Evolutionary conservation across 23 tunicate species (phyloP).

Genomic region (Styela clava): DNA sequence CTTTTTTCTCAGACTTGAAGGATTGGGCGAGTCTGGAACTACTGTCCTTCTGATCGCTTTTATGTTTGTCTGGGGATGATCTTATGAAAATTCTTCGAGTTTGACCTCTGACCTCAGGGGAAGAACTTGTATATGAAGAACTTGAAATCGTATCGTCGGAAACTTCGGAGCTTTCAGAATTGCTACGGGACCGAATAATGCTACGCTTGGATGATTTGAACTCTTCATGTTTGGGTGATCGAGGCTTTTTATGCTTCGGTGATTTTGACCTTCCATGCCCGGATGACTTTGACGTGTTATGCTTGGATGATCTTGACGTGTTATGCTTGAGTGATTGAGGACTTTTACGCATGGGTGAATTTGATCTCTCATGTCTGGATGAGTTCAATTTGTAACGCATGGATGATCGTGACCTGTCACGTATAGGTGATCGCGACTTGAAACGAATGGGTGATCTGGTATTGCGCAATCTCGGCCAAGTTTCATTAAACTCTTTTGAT

Average conservation of each 20-base stretch:
- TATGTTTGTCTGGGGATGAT: too few relatives aligned
- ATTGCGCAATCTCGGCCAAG: not conserved
- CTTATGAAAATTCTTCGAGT: not conserved
- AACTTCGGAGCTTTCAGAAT: not conserved
- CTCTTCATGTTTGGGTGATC: not conserved
- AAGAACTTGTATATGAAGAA: not conserved
- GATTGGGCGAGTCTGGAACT: too few relatives aligned
- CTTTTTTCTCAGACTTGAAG: too few relatives aligned
- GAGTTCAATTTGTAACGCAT: not conserved
- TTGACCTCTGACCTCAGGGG: not conserved
- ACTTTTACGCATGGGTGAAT: not conserved
- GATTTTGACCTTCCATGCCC: not conserved
- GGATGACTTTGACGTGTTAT: not conserved
- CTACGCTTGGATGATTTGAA: not conserved
- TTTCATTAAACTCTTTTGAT: not conserved
- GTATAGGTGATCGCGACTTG: too few relatives aligned
- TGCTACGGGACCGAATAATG: too few relatives aligned
- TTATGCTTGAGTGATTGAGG: not conserved
- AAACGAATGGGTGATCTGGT: too few relatives aligned
- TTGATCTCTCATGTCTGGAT: not conserved
- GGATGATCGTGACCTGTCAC: too few relatives aligned
- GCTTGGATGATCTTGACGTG: not conserved
- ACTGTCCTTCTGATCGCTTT: too few relatives aligned
- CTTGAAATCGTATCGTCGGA: not conserved
- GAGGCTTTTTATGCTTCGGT: not conserved